A percentile compares a stretch with the other conserved stretches of the same genome.
Evolutionary conservation across 2,888 invertebrate species (phyloP).

Genomic region (Lithophane leautieri): DNA sequence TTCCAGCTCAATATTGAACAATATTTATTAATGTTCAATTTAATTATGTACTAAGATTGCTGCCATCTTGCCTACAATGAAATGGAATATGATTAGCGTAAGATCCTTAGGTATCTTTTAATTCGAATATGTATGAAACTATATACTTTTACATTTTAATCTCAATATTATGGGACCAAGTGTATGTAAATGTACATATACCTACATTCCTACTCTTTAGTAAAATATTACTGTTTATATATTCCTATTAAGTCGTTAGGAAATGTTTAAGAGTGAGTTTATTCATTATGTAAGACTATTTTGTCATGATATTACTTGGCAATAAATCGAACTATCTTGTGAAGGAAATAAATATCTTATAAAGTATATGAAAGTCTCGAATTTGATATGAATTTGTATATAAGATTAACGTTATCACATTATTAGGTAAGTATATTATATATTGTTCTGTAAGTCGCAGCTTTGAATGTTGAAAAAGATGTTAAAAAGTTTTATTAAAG

Average conservation of each 20-base stretch:
- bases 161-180: slow-evolving; percentile 50
- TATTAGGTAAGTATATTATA: slow-evolving; percentile 60
- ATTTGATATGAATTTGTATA: slow-evolving; percentile 57
- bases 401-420: slow-evolving; percentile 58
- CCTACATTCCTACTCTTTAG: slow-evolving; percentile 30
- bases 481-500: slow-evolving; percentile 34
- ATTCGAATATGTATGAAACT: slow-evolving; percentile 41
- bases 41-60: slow-evolving; percentile 5
- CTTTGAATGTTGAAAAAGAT: slow-evolving; percentile 55
- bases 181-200: slow-evolving; percentile 21
- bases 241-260: slow-evolving; percentile 1
- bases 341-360: slow-evolving; percentile 13
- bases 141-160: slow-evolving; percentile 42
- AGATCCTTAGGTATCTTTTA: slow-evolving; percentile 44
- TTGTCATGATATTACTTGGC: slow-evolving; percentile 9
- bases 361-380: slow-evolving; percentile 37
- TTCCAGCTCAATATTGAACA: slow-evolving; percentile 9
- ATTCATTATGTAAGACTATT: slow-evolving; percentile 1
- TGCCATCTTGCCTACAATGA: slow-evolving; percentile 25
- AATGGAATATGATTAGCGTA: slow-evolving; percentile 34
- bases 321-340: neutral
- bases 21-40: neutral
- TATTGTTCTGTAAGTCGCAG: slow-evolving; percentile 50
- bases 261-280: slow-evolving; percentile 17
- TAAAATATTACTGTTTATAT: slow-evolving; percentile 13